Evolutionary conservation across 2,888 invertebrate genomes (phyloP).

Genomic region (Tiliacea citrago): DNA sequence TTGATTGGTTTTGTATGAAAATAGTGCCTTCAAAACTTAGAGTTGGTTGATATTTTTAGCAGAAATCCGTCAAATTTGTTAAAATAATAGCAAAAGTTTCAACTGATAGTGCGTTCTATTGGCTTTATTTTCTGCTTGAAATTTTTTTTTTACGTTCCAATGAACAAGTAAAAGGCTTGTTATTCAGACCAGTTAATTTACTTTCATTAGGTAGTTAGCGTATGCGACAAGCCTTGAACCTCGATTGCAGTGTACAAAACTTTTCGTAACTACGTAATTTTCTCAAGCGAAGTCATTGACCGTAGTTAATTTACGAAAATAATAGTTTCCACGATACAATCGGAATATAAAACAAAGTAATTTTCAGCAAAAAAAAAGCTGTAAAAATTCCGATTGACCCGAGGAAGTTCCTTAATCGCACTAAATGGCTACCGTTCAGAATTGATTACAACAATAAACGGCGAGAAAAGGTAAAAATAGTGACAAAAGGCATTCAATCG

Average conservation of each 20-base stretch:
- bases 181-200: neutral
- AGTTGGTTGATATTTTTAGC: neutral
- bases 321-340: slow-evolving; percentile 32
- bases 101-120: neutral
- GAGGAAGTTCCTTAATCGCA: slow-evolving; percentile 19
- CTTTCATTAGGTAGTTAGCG: neutral
- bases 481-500: slow-evolving; percentile 31
- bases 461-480: slow-evolving; percentile 28
- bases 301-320: slow-evolving; percentile 34
- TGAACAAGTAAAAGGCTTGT: neutral
- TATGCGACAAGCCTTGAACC: slow-evolving; percentile 23
- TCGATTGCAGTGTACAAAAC: neutral
- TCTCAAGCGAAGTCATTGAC: slow-evolving; percentile 25
- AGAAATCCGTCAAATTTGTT: neutral
- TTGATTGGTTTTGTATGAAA: slow-evolving; percentile 7
- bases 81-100: slow-evolving; percentile 6
- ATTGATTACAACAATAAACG: slow-evolving; percentile 12
- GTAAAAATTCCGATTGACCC: slow-evolving; percentile 4
- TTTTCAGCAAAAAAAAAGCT: slow-evolving; percentile 11
- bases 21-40: neutral
- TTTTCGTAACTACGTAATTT: slow-evolving; percentile 30
- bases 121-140: neutral
- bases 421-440: slow-evolving; percentile 21
- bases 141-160: neutral
- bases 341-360: slow-evolving; percentile 5